Evolutionary conservation across 2,888 invertebrate genomes (phyloP).

Genomic region (Acanthococcus lagerstroemiae): DNA sequence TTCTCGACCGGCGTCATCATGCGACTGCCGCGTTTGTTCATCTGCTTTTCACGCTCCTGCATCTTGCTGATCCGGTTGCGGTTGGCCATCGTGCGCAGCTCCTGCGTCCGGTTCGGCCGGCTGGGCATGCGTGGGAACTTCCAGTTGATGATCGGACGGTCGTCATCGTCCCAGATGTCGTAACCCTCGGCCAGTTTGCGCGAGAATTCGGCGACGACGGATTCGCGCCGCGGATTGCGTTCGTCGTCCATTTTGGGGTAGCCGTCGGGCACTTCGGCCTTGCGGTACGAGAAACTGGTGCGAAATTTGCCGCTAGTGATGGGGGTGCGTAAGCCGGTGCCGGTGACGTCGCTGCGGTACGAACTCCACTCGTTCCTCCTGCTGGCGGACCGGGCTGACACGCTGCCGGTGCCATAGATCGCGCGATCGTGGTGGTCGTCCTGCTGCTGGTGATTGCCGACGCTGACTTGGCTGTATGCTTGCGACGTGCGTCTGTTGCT

Average conservation of each 20-base stretch:
- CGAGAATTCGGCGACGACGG: slow-evolving; percentile 16
- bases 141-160: slow-evolving; percentile 24
- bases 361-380: neutral
- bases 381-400: neutral
- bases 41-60: slow-evolving; percentile 21
- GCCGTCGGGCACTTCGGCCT: slow-evolving; percentile 15
- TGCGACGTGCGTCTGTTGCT: neutral
- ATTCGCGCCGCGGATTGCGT: slow-evolving; percentile 21
- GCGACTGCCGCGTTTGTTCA: slow-evolving; percentile 10
- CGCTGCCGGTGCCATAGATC: neutral
- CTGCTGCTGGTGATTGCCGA: neutral
- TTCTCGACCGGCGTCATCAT: neutral
- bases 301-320: slow-evolving; percentile 18
- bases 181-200: slow-evolving; percentile 23
- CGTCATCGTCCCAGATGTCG: slow-evolving; percentile 24
- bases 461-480: neutral
- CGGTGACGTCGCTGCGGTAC: slow-evolving; percentile 7
- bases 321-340: slow-evolving; percentile 12
- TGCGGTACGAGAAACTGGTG: slow-evolving; percentile 13
- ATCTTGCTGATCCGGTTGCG: slow-evolving; percentile 6
- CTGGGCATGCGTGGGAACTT: slow-evolving; percentile 11
- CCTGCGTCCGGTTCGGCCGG: slow-evolving; percentile 13
- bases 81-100: slow-evolving; percentile 15
- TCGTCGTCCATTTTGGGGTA: slow-evolving; percentile 18
- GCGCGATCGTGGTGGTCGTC: neutral